Conservation (phyloP, 2,113 vertebrate genomes). For the Sminthopsis crassicaudata region DNA sequence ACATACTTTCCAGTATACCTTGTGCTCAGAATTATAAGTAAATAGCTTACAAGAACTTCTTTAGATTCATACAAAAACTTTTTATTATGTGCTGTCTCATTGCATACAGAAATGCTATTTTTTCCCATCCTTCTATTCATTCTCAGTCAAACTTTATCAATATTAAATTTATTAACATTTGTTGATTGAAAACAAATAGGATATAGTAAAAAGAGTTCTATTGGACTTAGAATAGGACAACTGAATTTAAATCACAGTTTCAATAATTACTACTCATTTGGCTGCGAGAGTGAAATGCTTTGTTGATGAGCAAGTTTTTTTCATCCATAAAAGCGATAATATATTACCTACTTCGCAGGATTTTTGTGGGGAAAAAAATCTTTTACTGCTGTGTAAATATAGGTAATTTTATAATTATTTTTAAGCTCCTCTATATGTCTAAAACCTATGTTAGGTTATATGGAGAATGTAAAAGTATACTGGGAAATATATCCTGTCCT, state of each 20-base stretch:
- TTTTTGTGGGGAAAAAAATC: neutral
- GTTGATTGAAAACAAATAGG: neutral
- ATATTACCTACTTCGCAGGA: neutral
- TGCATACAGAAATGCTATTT: neutral
- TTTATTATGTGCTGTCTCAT: neutral
- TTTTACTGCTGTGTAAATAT: neutral
- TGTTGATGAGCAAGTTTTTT: neutral
- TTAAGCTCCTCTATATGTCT: neutral
- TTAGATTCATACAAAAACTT: neutral
- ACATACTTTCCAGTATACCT: neutral
- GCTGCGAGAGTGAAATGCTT: neutral
- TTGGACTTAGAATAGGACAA: neutral
- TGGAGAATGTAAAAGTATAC: neutral
- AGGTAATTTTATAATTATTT: neutral
- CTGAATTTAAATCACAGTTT: neutral
- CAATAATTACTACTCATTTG: neutral
- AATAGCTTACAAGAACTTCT: neutral
- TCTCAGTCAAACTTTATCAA: neutral
- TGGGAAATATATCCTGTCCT: neutral
- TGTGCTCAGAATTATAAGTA: neutral
- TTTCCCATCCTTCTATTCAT: neutral
- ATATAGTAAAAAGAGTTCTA: neutral
- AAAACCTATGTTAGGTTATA: neutral
- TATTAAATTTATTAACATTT: neutral
- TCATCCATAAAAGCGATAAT: neutral